Base-by-base conservation (phyloP, 2,888 invertebrate species). In the Chalcosyrphus nemorum region DNA sequence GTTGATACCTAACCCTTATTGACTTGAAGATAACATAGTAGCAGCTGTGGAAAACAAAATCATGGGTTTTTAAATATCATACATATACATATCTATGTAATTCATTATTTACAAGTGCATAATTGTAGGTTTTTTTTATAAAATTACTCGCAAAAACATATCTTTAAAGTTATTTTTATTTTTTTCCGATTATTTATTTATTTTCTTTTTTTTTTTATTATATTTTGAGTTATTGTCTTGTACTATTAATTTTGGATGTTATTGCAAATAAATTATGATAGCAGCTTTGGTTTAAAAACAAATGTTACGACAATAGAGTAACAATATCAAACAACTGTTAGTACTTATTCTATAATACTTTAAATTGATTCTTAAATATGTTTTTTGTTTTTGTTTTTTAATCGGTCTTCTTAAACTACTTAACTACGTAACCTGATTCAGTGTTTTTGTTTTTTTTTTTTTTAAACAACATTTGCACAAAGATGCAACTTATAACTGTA, bases 211-310 rank as follows among this genome's bases (percentile, higher is more conserved):
- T 66, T 50, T 57, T 43, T 65, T n/a, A n/a, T n/a, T n/a, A n/a
- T n/a, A n/a, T n/a, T 71, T 65, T 70, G 76, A 71, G 76, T 81
- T 82, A 82, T 82, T 82, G 81, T 82, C 81, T 71, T 81, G 63
- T 76, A 76, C 57, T 38, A 61, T 74, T 54, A 29, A 63, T 21
- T 71, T 66, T 29, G 59, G 52, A 66, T 35, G 61, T 56, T 38
- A 77, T 66, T 72, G 71, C 76, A 82, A 82, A 77, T 66, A 41
- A 72, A 43, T 29, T 45, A 29, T 50, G 54, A 65, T 52, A 76
- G 41, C 43, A 71, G 52, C 63, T 13, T 61, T 65, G 50, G 41
- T 21, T 57, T 41, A 15, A 57, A 35, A 59, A 59, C 47, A 29
- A 38, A 38, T 65, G 63, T 32, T 52, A 50, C 21, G 47, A 45